Conservation (phyloP, 2,113 vertebrate genomes). For the Pterophyllum scalare region DNA sequence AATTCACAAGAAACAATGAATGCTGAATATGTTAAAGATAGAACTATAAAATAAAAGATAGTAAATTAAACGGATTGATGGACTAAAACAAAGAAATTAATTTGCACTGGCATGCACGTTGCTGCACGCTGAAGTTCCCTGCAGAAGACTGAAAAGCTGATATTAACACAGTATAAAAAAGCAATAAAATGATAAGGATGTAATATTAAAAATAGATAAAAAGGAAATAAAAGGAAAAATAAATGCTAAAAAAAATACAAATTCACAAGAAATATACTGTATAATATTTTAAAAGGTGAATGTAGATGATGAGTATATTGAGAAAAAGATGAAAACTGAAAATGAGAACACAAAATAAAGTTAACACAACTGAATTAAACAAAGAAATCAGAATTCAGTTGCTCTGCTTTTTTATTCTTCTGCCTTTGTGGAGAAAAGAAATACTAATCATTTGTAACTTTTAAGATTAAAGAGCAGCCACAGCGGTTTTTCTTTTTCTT, state of each 20-base stretch:
- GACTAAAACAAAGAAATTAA: not conserved
- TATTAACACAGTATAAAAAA: not conserved
- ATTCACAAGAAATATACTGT: not conserved
- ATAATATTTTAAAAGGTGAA: not conserved
- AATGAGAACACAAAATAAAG: not conserved
- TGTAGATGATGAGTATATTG: not conserved
- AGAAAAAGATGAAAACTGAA: not conserved
- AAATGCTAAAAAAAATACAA: not conserved
- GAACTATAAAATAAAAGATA: not conserved
- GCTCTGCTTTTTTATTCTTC: not conserved
- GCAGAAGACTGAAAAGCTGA: not conserved
- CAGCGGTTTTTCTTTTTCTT: not conserved
- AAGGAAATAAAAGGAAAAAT: rapidly evolving
- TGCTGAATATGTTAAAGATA: not conserved
- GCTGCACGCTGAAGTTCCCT: not conserved
- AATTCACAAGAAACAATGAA: not conserved
- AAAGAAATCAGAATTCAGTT: not conserved
- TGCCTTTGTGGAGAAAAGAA: not conserved
- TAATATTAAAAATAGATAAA: not conserved
- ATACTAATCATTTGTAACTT: not conserved
- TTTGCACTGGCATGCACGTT: not conserved
- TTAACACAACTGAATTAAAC: not conserved
- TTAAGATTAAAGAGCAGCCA: not conserved
- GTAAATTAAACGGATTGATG: not conserved
- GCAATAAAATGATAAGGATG: not conserved